These are phyloP conservation scores for Bubo bubo DNA, from an alignment of 2,113 vertebrate species.

Conservation along the genomic window DNA sequence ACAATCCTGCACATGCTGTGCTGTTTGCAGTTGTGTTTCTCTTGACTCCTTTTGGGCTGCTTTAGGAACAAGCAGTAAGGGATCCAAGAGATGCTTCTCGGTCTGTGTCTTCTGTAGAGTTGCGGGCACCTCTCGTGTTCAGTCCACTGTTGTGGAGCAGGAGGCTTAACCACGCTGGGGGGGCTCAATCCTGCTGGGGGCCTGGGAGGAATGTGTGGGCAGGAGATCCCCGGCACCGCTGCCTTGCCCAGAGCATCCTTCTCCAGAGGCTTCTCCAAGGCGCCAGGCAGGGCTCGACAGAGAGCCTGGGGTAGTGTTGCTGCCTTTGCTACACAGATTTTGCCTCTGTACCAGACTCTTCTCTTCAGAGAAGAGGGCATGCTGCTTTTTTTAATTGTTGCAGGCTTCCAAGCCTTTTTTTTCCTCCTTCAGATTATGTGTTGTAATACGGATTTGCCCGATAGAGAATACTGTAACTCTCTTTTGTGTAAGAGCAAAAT, in stretches of 20 bases:
- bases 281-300: background rate
- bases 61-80: background rate
- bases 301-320: background rate
- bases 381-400: background rate
- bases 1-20: background rate
- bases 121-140: background rate
- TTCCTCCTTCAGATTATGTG: background rate
- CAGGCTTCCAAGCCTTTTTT: background rate
- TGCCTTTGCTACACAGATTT: background rate
- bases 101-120: background rate
- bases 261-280: background rate
- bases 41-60: background rate
- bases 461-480: background rate
- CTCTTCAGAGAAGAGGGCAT: background rate
- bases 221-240: background rate
- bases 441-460: rapidly evolving
- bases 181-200: background rate
- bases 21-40: background rate
- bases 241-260: background rate
- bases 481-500: background rate
- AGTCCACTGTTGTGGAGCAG: background rate
- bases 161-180: background rate
- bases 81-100: background rate
- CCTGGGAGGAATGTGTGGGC: background rate
- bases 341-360: background rate